These are phyloP conservation scores for Cnemophilus loriae DNA, from an alignment of 2,113 vertebrate species.

Conservation along the genomic window DNA sequence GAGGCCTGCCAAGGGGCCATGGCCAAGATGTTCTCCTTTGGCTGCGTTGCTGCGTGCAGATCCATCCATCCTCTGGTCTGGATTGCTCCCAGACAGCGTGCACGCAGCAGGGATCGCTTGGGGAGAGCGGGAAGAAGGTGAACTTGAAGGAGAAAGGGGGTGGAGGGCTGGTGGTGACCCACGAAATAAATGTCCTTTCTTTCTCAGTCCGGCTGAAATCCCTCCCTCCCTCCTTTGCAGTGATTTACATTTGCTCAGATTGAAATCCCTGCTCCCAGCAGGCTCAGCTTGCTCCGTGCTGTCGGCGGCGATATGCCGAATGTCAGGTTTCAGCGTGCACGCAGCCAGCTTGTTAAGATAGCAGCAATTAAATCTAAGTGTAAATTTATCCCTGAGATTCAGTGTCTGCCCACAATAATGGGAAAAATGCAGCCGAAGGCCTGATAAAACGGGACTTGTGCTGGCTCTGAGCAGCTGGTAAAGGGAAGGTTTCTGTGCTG, in stretches of 20 bases:
- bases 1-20: background rate
- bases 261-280: rapidly evolving
- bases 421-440: background rate
- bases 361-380: background rate
- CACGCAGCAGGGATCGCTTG: background rate
- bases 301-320: rapidly evolving
- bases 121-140: background rate
- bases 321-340: background rate
- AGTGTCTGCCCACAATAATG: background rate
- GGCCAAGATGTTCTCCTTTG: background rate
- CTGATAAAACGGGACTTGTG: background rate
- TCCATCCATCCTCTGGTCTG: background rate
- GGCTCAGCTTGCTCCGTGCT: background rate
- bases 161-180: background rate
- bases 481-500: background rate
- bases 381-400: background rate
- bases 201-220: background rate
- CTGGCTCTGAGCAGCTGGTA: background rate
- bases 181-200: background rate
- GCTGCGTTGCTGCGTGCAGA: background rate
- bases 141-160: background rate
- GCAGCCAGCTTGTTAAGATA: background rate
- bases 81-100: background rate
- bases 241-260: background rate
- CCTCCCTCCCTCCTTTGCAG: background rate